Evolutionary conservation across 2,113 vertebrate genomes (phyloP).

Genomic region (Arenaria interpres): DNA sequence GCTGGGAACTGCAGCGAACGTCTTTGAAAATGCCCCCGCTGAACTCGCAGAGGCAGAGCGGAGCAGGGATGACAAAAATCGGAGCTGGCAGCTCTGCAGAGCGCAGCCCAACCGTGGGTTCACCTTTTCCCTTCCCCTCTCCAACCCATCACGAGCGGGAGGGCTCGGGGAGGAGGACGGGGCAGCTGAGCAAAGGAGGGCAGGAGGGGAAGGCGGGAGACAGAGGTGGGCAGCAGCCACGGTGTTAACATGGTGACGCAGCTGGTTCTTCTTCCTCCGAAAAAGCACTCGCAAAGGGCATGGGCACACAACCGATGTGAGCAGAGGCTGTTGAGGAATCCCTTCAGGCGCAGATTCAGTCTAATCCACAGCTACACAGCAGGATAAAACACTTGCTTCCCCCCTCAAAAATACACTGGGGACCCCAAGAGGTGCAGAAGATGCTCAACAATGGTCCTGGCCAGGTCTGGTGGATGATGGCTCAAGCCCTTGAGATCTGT

Average conservation of each 20-base stretch:
- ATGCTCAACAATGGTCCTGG: fast-evolving
- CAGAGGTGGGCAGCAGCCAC: neutral
- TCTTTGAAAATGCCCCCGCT: neutral
- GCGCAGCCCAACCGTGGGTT: neutral
- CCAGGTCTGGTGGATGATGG: fast-evolving
- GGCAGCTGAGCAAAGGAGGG: neutral
- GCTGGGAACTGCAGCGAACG: neutral
- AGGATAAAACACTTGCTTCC: neutral
- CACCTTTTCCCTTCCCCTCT: neutral
- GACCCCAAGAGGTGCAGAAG: neutral
- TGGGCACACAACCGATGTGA: fast-evolving
- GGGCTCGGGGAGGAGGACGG: neutral
- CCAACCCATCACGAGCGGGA: fast-evolving
- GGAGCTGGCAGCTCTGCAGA: constrained; percentile 43
- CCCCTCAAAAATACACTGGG: neutral
- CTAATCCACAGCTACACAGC: neutral
- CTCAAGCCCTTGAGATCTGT: neutral
- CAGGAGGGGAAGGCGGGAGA: neutral
- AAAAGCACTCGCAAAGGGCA: neutral
- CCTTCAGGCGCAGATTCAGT: neutral
- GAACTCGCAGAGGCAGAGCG: neutral
- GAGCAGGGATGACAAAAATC: neutral
- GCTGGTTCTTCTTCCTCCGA: neutral
- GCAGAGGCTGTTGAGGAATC: neutral
- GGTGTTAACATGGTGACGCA: fast-evolving